These are phyloP conservation scores for Cyphomyrmex costatus DNA, from an alignment of 1,140 invertebrate species.

Conservation along the genomic window DNA sequence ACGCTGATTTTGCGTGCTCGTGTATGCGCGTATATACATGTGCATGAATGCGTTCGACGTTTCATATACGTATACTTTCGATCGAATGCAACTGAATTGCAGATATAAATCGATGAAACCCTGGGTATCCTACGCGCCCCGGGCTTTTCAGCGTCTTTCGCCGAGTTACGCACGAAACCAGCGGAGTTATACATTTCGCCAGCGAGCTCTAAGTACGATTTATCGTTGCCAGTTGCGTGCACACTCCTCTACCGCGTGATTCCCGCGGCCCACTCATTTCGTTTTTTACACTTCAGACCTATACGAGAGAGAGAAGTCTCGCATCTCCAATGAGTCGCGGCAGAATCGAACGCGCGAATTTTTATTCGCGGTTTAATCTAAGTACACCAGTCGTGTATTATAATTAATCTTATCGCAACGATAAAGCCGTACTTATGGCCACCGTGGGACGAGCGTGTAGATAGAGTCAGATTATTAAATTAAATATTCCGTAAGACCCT, in stretches of 20 bases:
- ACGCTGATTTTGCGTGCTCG: not conserved
- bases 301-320: not conserved
- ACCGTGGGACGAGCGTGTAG: not conserved
- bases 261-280: not conserved
- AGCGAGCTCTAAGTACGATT: slow-evolving; percentile 73
- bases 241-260: not conserved
- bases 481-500: slow-evolving; percentile 71
- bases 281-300: not conserved
- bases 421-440: slow-evolving; percentile 45
- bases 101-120: slow-evolving; percentile 74
- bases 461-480: slow-evolving; percentile 71
- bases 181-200: slow-evolving; percentile 69
- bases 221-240: slow-evolving; percentile 72
- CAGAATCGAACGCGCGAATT: slow-evolving; percentile 28
- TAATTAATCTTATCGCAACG: slow-evolving; percentile 53
- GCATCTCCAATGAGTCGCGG: not conserved
- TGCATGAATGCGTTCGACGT: not conserved
- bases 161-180: slow-evolving; percentile 70
- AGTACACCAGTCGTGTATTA: not conserved
- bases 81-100: slow-evolving; percentile 68
- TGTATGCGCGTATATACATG: not conserved
- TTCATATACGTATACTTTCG: slow-evolving; percentile 20
- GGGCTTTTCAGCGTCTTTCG: slow-evolving; percentile 76
- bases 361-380: slow-evolving; percentile 12
- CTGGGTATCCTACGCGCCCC: slow-evolving; percentile 55